Evolutionary conservation across 2,113 vertebrate genomes (phyloP), one percentile per base, ranked within the genome.

Genomic region (Paraplagusia blochii): DNA sequence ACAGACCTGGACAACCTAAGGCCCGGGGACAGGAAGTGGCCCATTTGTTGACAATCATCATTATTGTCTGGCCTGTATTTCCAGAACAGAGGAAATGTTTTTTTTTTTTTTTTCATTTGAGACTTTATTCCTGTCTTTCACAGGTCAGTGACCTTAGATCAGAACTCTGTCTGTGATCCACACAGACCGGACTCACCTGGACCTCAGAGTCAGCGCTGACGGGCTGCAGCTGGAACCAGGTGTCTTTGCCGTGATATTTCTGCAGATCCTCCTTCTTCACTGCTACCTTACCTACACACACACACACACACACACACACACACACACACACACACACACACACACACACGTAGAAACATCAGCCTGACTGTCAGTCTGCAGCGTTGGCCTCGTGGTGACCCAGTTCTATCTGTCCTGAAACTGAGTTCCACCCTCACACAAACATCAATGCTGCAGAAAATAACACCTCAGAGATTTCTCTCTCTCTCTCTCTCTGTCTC

Each of bases 151-250:
- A n/a, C n/a, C n/a, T n/a, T n/a, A n/a, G n/a, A n/a, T n/a, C n/a
- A n/a, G n/a, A n/a, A n/a, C n/a, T n/a, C n/a, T n/a, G n/a, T n/a
- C n/a, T n/a, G n/a, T n/a, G n/a, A n/a, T n/a, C n/a, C n/a, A n/a
- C n/a, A n/a, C n/a, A n/a, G n/a, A n/a, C 38, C 69, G 70, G 38
- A 68, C 91, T 89, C 71, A 98, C 96, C 95, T 99, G 97, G 66
- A 99, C 97, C 80, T 99, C 97, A 1, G 97, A 99, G 89, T 99
- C 95, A 5, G 97, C 97, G 11, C 96, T 95, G 76, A 99, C 94
- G 1, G 95, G 94, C 64, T 98, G 96, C 10, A 99, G 90, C 77
- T 93, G 97, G 87, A 99, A 99, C 97, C 97, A 99, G 22, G 95
- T 97, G 89, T 99, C 97, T 90, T 95, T 94, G 74, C 96, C 96